Evolutionary conservation across 2,888 invertebrate species (phyloP).

Genomic region (Phymatocera aterrima): DNA sequence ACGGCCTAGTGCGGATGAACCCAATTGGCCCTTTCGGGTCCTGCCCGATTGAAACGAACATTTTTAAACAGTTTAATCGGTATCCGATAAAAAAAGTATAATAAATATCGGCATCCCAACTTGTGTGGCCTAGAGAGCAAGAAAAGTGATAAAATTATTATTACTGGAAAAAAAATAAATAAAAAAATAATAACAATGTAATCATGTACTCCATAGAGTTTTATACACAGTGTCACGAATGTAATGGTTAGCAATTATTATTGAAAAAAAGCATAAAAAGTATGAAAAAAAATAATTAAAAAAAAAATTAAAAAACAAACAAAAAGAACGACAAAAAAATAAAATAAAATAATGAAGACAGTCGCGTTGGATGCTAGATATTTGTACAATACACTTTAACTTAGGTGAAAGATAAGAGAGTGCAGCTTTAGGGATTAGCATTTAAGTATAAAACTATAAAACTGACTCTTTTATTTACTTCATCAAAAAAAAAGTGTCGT

Average conservation of each 20-base stretch:
- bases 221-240: constrained; percentile 74
- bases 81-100: constrained; percentile 57
- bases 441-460: constrained; percentile 68
- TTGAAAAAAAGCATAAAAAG: constrained; percentile 47
- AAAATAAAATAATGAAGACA: constrained; percentile 55
- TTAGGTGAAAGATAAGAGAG: constrained; percentile 72
- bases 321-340: no score
- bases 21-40: constrained; percentile 73
- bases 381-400: constrained; percentile 75
- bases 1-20: constrained; percentile 74
- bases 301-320: no score
- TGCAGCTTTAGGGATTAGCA: constrained; percentile 73
- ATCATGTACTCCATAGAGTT: constrained; percentile 75
- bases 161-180: constrained; percentile 64
- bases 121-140: constrained; percentile 74
- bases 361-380: constrained; percentile 72
- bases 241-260: constrained; percentile 72
- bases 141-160: constrained; percentile 73
- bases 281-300: no score
- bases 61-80: constrained; percentile 63
- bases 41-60: constrained; percentile 67
- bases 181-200: constrained; percentile 71
- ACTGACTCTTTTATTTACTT: constrained; percentile 69
- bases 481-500: constrained; percentile 57
- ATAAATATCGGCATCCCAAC: constrained; percentile 69